phyloP scores from a whole-genome alignment of 35 echinoderm and acorn worm genomes.

The Apostichopus californicus region DNA sequence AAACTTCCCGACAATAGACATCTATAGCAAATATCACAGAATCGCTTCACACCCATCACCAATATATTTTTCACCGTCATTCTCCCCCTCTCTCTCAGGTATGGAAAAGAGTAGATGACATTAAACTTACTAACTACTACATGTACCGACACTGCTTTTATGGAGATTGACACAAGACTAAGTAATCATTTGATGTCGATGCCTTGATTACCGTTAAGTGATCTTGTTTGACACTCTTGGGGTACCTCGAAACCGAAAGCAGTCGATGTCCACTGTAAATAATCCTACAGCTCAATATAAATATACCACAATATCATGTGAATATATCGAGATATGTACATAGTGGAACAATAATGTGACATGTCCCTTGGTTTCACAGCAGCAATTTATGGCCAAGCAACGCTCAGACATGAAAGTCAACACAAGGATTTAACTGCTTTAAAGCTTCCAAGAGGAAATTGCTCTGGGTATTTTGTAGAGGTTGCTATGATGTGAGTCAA shows the following conservation, averaged over 20 bases:
- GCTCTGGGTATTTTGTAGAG: background rate
- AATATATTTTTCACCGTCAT: no score
- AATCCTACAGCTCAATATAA: background rate
- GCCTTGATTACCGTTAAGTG: background rate
- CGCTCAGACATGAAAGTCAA: background rate
- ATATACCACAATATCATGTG: background rate
- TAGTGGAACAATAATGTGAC: background rate
- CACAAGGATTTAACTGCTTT: background rate
- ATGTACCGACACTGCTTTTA: slow-evolving; percentile 14
- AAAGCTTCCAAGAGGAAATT: background rate
- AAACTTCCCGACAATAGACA: no score
- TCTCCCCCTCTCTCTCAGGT: no score
- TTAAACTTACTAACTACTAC: background rate
- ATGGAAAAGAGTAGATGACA: no score
- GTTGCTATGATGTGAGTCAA: slow-evolving; percentile 18
- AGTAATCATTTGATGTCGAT: background rate
- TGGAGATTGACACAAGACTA: background rate
- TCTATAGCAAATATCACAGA: no score
- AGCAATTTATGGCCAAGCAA: background rate
- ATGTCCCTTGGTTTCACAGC: background rate
- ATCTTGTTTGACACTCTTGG: background rate
- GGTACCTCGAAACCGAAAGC: background rate
- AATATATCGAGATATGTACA: background rate
- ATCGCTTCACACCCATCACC: no score
- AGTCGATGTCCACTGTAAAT: background rate